phyloP scores from a whole-genome alignment of 2,113 vertebrate genomes.

The Felis catus region DNA sequence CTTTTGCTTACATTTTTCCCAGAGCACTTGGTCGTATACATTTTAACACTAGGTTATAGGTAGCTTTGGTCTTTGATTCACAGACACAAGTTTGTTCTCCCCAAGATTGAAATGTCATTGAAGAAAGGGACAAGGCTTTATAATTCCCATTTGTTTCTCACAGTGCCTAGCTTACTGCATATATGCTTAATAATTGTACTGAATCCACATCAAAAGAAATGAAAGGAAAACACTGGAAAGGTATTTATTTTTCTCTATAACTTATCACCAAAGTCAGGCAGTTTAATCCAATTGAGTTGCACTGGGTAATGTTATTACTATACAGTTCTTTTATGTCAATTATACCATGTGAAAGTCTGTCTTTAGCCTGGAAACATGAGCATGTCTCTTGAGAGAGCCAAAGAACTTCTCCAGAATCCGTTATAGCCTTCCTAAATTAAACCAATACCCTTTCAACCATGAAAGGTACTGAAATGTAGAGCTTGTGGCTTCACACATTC shows the following conservation, averaged over 20 bases:
- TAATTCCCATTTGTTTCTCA: background rate
- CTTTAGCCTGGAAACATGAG: constrained; percentile 36
- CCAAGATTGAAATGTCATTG: constrained; percentile 29
- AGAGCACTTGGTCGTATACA: background rate
- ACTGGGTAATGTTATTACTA: background rate
- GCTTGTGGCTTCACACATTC: background rate
- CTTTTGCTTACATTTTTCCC: constrained; percentile 40
- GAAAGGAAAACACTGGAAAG: constrained; percentile 28
- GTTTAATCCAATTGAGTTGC: constrained; percentile 40
- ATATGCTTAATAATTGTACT: constrained; percentile 8
- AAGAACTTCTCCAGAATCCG: constrained; percentile 38
- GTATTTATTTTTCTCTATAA: constrained; percentile 49
- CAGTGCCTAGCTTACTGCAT: constrained; percentile 18
- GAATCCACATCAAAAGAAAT: constrained; percentile 37
- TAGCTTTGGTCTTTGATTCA: constrained; percentile 51
- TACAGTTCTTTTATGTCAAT: constrained; percentile 35
- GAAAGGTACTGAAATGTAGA: constrained; percentile 34
- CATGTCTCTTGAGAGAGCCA: background rate
- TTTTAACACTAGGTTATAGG: constrained; percentile 38
- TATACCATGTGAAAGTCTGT: background rate
- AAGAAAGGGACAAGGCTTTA: background rate
- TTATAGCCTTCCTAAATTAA: constrained; percentile 28
- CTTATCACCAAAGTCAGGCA: background rate
- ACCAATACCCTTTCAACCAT: background rate
- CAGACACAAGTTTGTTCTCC: constrained; percentile 32